Evolutionary conservation across 2,888 invertebrate species (phyloP).

Genomic region (Tillus elongatus): DNA sequence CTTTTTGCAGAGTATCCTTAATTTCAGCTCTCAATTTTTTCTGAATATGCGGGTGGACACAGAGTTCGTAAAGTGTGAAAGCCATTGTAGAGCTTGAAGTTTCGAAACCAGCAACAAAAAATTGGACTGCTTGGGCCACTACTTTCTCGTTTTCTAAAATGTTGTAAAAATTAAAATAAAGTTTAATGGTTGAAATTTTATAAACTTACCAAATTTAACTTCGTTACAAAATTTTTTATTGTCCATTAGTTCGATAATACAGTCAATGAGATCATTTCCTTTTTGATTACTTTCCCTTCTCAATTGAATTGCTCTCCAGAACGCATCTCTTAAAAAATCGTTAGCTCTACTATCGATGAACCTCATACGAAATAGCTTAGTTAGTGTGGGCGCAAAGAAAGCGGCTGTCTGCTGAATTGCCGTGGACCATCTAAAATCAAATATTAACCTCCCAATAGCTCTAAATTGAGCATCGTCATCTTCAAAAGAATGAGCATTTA

Average conservation of each 20-base stretch:
- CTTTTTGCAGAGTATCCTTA: slow-evolving; percentile 34
- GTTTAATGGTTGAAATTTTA: slow-evolving; percentile 11
- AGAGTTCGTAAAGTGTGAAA: slow-evolving; percentile 49
- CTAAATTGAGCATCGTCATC: slow-evolving; percentile 37
- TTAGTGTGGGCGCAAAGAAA: slow-evolving; percentile 27
- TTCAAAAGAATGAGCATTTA: slow-evolving; percentile 37
- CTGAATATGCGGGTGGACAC: slow-evolving; percentile 46
- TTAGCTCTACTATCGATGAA: slow-evolving; percentile 26
- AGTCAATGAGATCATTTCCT: slow-evolving; percentile 50
- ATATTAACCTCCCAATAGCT: slow-evolving; percentile 31
- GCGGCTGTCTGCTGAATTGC: slow-evolving; percentile 25
- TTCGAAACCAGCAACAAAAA: slow-evolving; percentile 54
- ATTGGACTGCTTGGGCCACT: slow-evolving; percentile 50
- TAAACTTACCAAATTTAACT: slow-evolving; percentile 23
- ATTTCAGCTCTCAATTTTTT: slow-evolving; percentile 46
- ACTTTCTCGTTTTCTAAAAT: slow-evolving; percentile 47
- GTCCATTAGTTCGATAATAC: slow-evolving; percentile 46
- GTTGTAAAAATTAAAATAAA: neutral
- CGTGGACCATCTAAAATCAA: slow-evolving; percentile 28
- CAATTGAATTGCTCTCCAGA: slow-evolving; percentile 27
- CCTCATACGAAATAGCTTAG: slow-evolving; percentile 24
- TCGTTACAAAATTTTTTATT: slow-evolving; percentile 32
- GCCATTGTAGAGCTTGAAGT: slow-evolving; percentile 51
- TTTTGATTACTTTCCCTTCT: slow-evolving; percentile 25
- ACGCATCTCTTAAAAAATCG: slow-evolving; percentile 27